Evolutionary conservation across 2,797 vertebrate species (phyloP).

Genomic region (Furcifer pardalis): DNA sequence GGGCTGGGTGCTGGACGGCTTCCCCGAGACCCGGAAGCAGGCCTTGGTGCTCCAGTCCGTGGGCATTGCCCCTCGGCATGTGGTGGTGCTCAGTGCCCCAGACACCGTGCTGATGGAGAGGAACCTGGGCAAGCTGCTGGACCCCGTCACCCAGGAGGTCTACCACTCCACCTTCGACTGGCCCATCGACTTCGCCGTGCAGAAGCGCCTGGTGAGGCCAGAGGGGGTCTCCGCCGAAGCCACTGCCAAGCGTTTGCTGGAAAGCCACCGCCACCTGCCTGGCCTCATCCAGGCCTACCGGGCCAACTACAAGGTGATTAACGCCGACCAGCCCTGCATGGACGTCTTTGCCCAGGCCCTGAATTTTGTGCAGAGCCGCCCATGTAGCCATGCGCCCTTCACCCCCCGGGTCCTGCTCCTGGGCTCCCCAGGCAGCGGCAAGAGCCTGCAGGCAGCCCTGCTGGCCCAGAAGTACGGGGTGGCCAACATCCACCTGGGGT

Average conservation of each 20-base stretch:
- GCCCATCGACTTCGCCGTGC: slow-evolving; percentile 68
- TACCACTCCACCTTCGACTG: slow-evolving; percentile 81
- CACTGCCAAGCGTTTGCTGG: slow-evolving; percentile 66
- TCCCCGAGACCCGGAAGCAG: slow-evolving; percentile 81
- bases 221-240: slow-evolving; percentile 55
- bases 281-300: slow-evolving; percentile 76
- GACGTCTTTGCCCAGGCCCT: slow-evolving; percentile 78
- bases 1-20: slow-evolving; percentile 87
- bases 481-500: slow-evolving; percentile 80
- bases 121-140: slow-evolving; percentile 74
- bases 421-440: slow-evolving; percentile 84
- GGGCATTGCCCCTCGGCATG: slow-evolving; percentile 80
- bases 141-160: slow-evolving; percentile 74
- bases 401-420: slow-evolving; percentile 83
- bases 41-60: slow-evolving; percentile 78
- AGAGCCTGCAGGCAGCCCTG: slow-evolving; percentile 81
- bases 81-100: slow-evolving; percentile 81
- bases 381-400: slow-evolving; percentile 74
- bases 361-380: slow-evolving; percentile 73
- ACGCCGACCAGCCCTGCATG: slow-evolving; percentile 80
- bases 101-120: slow-evolving; percentile 78
- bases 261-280: slow-evolving; percentile 71
- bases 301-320: slow-evolving; percentile 74
- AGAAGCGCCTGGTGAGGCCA: slow-evolving; percentile 69
- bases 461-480: slow-evolving; percentile 83